phyloP scores from a whole-genome alignment of 2,113 vertebrate species.

The Notothenia coriiceps region DNA sequence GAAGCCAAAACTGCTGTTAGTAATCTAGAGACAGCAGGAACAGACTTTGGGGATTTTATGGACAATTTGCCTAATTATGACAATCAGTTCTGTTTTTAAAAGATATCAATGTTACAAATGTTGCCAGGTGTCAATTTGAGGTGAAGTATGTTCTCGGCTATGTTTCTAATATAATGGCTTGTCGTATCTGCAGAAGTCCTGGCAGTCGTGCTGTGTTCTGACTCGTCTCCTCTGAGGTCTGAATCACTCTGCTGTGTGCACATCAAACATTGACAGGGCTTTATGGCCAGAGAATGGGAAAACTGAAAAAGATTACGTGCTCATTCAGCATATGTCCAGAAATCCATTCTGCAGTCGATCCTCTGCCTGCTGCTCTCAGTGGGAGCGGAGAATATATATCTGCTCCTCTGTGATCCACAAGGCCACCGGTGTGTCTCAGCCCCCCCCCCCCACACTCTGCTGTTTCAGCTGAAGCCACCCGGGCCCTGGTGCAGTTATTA shows the following conservation, averaged over 20 bases:
- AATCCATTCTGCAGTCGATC: constrained; percentile 43
- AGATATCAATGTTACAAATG: constrained; percentile 29
- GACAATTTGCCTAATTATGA: constrained; percentile 24
- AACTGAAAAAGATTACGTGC: constrained; percentile 15
- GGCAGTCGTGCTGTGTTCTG: background rate
- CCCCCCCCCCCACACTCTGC: constrained; percentile 1
- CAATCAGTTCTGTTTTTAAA: constrained; percentile 39
- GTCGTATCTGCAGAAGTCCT: constrained; percentile 2
- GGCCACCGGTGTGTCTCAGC: constrained; percentile 23
- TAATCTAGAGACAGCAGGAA: constrained; percentile 13
- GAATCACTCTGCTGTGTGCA: constrained; percentile 37
- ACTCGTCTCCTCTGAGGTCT: constrained; percentile 20
- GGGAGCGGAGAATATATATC: constrained; percentile 52
- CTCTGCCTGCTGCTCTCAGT: constrained; percentile 36
- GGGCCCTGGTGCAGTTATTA: constrained; percentile 44
- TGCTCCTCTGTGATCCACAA: constrained; percentile 55
- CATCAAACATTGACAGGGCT: constrained; percentile 30
- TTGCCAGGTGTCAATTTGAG: constrained; percentile 1
- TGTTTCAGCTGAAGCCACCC: constrained; percentile 61
- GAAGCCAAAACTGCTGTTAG: constrained; percentile 28
- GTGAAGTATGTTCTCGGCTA: background rate
- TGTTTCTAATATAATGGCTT: constrained; percentile 19
- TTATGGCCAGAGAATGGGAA: constrained; percentile 31
- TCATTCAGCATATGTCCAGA: constrained; percentile 39
- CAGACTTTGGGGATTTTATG: constrained; percentile 16